A percentile compares a stretch with the other conserved stretches of the same genome.
phyloP scores from a whole-genome alignment of 1,140 invertebrate species.

The Tetramorium parvispinum region DNA sequence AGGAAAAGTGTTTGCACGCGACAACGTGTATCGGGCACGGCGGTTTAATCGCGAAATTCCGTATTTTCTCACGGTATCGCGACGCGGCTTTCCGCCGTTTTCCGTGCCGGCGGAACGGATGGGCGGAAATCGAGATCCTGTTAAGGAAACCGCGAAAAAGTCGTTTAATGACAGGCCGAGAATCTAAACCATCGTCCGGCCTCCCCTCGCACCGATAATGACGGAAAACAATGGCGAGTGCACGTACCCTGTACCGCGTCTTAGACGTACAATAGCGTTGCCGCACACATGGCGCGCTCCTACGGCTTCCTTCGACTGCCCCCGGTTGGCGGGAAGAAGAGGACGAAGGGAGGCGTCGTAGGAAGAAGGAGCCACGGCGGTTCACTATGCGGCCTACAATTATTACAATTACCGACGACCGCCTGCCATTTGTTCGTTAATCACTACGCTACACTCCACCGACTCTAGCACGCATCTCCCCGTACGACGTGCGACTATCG shows the following conservation, averaged over 20 bases:
- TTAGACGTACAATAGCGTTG: conserved; percentile 73
- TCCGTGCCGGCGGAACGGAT: conserved; percentile 52
- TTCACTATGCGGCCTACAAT: conserved; percentile 76
- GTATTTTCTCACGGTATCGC: conserved; percentile 79
- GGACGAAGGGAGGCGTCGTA: conserved; percentile 56
- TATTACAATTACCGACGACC: conserved; percentile 85
- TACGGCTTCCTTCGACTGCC: conserved; percentile 54
- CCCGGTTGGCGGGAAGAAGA: conserved; percentile 13
- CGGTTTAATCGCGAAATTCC: conserved; percentile 69
- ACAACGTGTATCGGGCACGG: conserved; percentile 18
- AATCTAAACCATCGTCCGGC: conserved; percentile 78
- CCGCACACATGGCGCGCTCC: conserved; percentile 79
- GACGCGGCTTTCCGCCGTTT: conserved; percentile 66
- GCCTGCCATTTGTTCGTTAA: conserved; percentile 84
- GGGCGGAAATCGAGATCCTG: conserved; percentile 72
- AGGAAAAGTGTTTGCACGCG: conserved; percentile 57
- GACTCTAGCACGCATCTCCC: conserved; percentile 66
- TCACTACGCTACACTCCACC: conserved; percentile 79
- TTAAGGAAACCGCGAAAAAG: conserved; percentile 78
- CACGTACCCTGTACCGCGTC: conserved; percentile 54
- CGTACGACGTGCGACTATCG: conserved; percentile 66
- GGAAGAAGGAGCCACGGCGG: conserved; percentile 68
- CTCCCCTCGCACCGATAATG: conserved; percentile 70
- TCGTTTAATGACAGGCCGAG: conserved; percentile 80
- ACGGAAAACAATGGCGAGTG: conserved; percentile 79